These are phyloP conservation scores for Gambusia affinis DNA, from an alignment of 2,113 vertebrate species.

Conservation along the genomic window DNA sequence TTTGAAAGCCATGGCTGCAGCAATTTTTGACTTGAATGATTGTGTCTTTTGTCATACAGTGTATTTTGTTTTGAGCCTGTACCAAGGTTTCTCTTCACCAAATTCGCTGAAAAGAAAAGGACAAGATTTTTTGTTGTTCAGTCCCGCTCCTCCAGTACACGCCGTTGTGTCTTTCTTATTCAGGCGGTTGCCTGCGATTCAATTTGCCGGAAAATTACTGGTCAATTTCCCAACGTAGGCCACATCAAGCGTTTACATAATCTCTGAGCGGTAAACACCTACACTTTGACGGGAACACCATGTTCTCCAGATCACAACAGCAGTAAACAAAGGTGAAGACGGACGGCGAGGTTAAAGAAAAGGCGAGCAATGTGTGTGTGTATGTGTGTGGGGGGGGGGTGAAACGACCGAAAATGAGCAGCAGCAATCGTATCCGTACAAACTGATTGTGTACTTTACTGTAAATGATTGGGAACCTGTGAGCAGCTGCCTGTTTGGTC, in stretches of 20 bases:
- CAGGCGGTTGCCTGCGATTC: conserved; percentile 18
- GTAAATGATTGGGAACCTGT: neutral
- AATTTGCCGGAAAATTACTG: conserved; percentile 11
- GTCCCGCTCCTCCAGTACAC: too few relatives aligned
- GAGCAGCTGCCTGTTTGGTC: neutral
- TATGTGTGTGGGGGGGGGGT: neutral
- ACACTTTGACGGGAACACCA: conserved; percentile 17
- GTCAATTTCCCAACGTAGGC: conserved; percentile 16
- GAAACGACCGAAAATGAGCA: conserved; percentile 8
- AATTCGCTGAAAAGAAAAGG: neutral
- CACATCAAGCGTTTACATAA: conserved; percentile 23
- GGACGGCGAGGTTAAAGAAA: neutral
- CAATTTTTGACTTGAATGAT: neutral
- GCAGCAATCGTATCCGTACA: neutral
- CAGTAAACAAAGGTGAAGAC: conserved; percentile 23
- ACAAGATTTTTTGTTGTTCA: neutral
- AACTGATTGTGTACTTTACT: neutral
- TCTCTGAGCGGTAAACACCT: conserved; percentile 26
- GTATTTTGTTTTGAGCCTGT: neutral
- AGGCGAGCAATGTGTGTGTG: neutral
- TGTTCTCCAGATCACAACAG: conserved; percentile 26
- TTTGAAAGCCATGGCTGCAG: too few relatives aligned
- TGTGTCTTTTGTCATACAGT: neutral
- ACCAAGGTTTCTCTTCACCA: neutral
- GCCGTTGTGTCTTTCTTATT: neutral